phyloP scores from a whole-genome alignment of 1,140 invertebrate genomes.

The Heliconius melpomene region DNA sequence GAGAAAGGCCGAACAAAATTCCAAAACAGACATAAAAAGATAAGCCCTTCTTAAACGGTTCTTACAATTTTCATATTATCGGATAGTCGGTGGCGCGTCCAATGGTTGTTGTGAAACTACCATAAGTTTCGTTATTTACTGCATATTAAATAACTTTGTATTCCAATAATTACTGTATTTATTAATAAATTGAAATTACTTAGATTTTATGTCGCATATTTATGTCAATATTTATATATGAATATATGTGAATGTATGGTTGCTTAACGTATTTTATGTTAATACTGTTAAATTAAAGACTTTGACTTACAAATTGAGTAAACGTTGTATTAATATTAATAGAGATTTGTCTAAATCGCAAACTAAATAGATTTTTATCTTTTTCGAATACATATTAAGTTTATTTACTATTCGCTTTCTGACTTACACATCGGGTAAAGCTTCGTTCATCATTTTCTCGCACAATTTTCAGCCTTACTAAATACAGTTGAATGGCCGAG shows the following conservation, averaged over 20 bases:
- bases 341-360: too few relatives aligned
- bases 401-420: too few relatives aligned
- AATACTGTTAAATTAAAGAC: neutral
- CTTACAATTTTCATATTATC: slow-evolving; percentile 30
- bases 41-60: slow-evolving; percentile 53
- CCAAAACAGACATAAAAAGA: slow-evolving; percentile 56
- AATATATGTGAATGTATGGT: neutral
- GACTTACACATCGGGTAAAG: too few relatives aligned
- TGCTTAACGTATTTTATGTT: neutral
- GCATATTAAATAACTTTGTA: slow-evolving; percentile 5
- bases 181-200: neutral
- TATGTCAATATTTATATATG: neutral
- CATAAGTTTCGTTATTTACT: slow-evolving; percentile 7
- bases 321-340: neutral
- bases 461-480: too few relatives aligned
- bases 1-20: slow-evolving; percentile 34
- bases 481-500: too few relatives aligned
- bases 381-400: too few relatives aligned
- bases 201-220: slow-evolving; percentile 2
- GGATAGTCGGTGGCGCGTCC: neutral
- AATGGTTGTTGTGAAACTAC: neutral
- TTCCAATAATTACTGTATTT: neutral
- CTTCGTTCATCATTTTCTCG: too few relatives aligned
- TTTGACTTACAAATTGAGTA: neutral
- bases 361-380: too few relatives aligned